Evolutionary conservation across 2,888 invertebrate genomes (phyloP).

Genomic region (Antitype chi): DNA sequence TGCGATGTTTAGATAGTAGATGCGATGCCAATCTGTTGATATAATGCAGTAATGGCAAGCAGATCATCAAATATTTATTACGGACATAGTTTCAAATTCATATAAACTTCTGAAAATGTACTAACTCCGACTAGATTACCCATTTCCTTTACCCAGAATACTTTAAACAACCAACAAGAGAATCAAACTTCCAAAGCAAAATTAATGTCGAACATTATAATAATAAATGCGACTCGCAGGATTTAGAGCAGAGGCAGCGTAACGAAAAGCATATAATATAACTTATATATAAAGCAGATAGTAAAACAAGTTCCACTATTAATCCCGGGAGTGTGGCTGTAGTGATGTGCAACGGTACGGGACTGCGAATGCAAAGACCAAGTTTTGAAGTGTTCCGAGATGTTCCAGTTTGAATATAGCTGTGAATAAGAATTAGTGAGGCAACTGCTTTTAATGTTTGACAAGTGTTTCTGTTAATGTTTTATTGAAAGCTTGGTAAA

Average conservation of each 20-base stretch:
- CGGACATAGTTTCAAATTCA: slow-evolving; percentile 13
- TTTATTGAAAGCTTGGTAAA: slow-evolving; percentile 41
- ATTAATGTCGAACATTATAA: slow-evolving; percentile 67
- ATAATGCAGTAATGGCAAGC: slow-evolving; percentile 14
- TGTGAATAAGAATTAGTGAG: slow-evolving; percentile 62
- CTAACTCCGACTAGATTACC: slow-evolving; percentile 27
- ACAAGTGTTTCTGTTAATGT: slow-evolving; percentile 55
- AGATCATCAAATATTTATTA: not conserved
- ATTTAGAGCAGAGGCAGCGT: slow-evolving; percentile 53
- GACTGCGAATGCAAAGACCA: slow-evolving; percentile 55
- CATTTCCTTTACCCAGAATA: slow-evolving; percentile 51
- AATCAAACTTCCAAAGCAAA: slow-evolving; percentile 62
- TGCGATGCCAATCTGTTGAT: slow-evolving; percentile 9
- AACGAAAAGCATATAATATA: slow-evolving; percentile 58
- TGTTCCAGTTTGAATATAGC: slow-evolving; percentile 63
- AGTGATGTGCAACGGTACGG: slow-evolving; percentile 64
- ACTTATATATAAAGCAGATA: slow-evolving; percentile 59
- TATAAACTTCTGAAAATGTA: slow-evolving; percentile 8
- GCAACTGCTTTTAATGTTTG: slow-evolving; percentile 62
- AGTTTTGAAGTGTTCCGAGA: slow-evolving; percentile 65
- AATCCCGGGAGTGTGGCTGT: slow-evolving; percentile 65
- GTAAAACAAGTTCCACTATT: slow-evolving; percentile 68
- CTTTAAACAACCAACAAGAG: slow-evolving; percentile 61
- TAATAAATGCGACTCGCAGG: slow-evolving; percentile 69
- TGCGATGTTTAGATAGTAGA: slow-evolving; percentile 44